Conservation (phyloP, 2,797 vertebrate genomes). For the Staurois parvus region DNA sequence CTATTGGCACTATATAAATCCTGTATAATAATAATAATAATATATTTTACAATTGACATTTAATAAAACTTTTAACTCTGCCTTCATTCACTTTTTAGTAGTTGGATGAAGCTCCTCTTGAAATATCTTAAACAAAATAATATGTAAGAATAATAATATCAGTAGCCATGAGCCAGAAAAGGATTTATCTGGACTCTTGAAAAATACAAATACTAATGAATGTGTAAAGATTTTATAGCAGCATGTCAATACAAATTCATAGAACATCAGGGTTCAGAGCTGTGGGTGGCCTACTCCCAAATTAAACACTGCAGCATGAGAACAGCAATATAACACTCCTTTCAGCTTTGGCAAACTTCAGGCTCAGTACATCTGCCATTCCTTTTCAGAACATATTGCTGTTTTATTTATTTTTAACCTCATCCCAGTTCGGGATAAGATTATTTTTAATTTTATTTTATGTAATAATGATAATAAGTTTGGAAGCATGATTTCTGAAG, state of each 20-base stretch:
- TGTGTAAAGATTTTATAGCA: neutral
- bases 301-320: conserved; percentile 19
- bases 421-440: too few species aligned
- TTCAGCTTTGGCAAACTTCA: conserved; percentile 19
- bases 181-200: neutral
- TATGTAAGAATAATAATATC: too few species aligned
- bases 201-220: conserved; percentile 17
- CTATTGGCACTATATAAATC: too few species aligned
- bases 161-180: neutral
- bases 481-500: too few species aligned
- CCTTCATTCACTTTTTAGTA: too few species aligned
- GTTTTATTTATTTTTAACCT: neutral
- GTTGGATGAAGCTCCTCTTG: too few species aligned
- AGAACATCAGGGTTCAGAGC: conserved; percentile 23
- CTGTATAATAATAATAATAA: too few species aligned
- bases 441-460: too few species aligned
- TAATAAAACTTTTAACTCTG: too few species aligned
- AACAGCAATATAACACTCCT: conserved; percentile 30
- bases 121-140: neutral
- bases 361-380: conserved; percentile 20
- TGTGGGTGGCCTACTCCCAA: conserved; percentile 23
- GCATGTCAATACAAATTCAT: conserved; percentile 9
- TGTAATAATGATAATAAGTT: too few species aligned
- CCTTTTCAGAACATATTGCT: neutral
- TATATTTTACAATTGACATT: too few species aligned